Base-by-base conservation (phyloP, 2,113 vertebrate species). In the Myanophis thanlyinensis region DNA sequence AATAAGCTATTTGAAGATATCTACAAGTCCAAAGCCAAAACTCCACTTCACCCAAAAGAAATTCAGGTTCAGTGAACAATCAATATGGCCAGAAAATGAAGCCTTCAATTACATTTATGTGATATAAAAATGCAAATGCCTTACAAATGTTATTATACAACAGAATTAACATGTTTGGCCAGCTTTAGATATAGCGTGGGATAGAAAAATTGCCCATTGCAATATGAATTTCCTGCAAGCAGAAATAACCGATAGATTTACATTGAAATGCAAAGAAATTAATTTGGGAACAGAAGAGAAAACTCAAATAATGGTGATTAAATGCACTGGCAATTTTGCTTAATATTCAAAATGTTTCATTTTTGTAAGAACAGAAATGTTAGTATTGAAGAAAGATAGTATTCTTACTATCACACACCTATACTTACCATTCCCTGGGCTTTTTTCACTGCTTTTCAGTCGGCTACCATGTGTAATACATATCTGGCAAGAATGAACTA, bases 221-320 rank as follows among this genome's bases (percentile, higher is more conserved):
- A 94, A 94, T 35, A 84, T 91, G 91, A 94, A 91, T 94, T 96
- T 96, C 88, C 91, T 95, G 53, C 0, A 0, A 87, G 90, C 53
- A 96, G 95, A 93, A 91, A 89, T 92, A 95, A 91, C 40, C 92
- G 96, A 97, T 89, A 94, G 85, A 96, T 90, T 87, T 96, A 94
- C 40, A 95, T 85, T 88, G n/a, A 96, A 96, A 93, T 93, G 91
- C 91, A 95, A 97, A 93, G 88, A 90, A 97, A 90, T 94, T 93
- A 93, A 95, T 91, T 93, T 89, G 88, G 95, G 92, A 97, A 96
- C 54, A 93, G 94, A 94, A 95, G 53, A 93, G 56, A 91, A 90
- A 73, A 95, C 92, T 93, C 9, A 1, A 67, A 35, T n/a, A 93
- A 80, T 95, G 93, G 91, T 95, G 95, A 62, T 95, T 95, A 96